These are phyloP conservation scores for Acridotheres tristis DNA, from an alignment of 2,797 vertebrate species.

Conservation along the genomic window DNA sequence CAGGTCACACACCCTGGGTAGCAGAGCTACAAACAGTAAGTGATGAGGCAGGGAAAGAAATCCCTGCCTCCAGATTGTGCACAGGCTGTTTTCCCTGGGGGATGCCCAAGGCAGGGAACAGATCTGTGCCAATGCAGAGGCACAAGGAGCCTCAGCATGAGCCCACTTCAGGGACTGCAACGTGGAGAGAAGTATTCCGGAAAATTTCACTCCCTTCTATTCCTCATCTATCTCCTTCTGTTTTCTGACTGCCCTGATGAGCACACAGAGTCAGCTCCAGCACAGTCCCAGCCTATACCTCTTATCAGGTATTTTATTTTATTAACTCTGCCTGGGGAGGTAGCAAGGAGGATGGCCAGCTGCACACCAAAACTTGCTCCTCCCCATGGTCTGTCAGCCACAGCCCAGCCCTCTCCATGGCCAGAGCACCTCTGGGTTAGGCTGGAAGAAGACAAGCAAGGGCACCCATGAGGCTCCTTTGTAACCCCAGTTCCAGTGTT, in stretches of 20 bases:
- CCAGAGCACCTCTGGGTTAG: not conserved
- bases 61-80: not conserved
- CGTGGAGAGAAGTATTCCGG: not conserved
- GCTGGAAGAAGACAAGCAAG: not conserved
- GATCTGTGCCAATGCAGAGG: not conserved
- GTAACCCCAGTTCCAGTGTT: not conserved
- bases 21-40: not conserved
- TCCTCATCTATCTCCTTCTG: not conserved
- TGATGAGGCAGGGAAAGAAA: not conserved
- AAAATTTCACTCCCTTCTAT: not conserved
- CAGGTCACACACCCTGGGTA: not conserved
- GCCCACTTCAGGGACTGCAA: not conserved
- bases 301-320: not conserved
- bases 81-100: not conserved
- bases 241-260: not conserved
- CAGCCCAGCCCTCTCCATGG: not conserved
- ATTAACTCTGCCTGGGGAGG: not conserved
- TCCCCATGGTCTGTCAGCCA: accelerated
- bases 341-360: not conserved
- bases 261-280: not conserved
- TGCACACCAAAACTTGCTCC: not conserved
- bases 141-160: not conserved
- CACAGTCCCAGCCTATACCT: not conserved
- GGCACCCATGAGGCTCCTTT: not conserved
- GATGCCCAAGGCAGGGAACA: not conserved